Percentiles rank a stretch among this genome's conserved stretches.
phyloP scores from a whole-genome alignment of 2,888 invertebrate genomes.

The Meteorus cinctellus region DNA sequence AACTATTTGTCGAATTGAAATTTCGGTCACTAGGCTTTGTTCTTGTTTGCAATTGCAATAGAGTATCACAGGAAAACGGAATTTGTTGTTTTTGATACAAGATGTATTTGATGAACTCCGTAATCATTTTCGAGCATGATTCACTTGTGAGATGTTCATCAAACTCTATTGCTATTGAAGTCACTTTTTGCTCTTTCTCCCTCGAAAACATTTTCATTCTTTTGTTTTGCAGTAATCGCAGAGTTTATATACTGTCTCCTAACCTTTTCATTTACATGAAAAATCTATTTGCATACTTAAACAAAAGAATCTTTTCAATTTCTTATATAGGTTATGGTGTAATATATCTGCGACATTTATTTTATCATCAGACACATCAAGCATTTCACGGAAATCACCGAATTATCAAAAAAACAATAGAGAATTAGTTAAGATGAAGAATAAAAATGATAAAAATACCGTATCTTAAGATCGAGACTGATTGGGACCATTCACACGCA shows the following conservation, averaged over 20 bases:
- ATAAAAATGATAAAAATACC: too few relatives aligned
- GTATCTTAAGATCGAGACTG: too few relatives aligned
- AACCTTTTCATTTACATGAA: background rate
- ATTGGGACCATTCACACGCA: too few relatives aligned
- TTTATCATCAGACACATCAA: background rate
- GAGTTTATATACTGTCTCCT: background rate
- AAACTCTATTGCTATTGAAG: slow-evolving; percentile 63
- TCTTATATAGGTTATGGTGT: background rate
- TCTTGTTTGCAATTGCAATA: slow-evolving; percentile 61
- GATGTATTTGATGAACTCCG: slow-evolving; percentile 71
- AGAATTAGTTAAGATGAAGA: background rate
- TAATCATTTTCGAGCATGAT: slow-evolving; percentile 68
- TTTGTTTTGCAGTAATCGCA: background rate
- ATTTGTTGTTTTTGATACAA: slow-evolving; percentile 73
- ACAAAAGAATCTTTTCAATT: background rate
- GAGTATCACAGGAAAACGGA: slow-evolving; percentile 70
- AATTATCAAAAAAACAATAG: background rate
- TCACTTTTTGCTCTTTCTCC: slow-evolving; percentile 53
- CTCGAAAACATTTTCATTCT: slow-evolving; percentile 56
- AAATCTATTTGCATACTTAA: background rate
- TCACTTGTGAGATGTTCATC: slow-evolving; percentile 70
- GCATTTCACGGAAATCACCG: background rate
- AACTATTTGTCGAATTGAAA: slow-evolving; percentile 55
- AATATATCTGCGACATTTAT: background rate
- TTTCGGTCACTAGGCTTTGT: slow-evolving; percentile 63